Base-by-base conservation (phyloP, 2,113 vertebrate species). In the Enhydra lutris region DNA sequence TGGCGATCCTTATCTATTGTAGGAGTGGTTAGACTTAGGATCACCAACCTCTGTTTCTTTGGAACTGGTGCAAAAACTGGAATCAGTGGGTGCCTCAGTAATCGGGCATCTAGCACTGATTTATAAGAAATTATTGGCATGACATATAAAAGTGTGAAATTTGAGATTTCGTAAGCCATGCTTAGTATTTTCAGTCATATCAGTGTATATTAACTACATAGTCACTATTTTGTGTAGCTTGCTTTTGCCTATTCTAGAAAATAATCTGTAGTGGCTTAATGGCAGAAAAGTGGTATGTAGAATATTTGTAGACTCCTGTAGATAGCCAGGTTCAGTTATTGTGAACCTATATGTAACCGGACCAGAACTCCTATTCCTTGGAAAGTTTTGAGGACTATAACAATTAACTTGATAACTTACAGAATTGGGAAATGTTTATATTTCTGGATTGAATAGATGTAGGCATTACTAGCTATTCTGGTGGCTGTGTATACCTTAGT, bases 301-400 rank as follows among this genome's bases (percentile, higher is more conserved):
- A 95, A 80, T 18, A 50, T 55, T 94, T 86, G 5, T 61, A 31
- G 45, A 83, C 17, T 17, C 34, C 45, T 92, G 42, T 1, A 74
- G 24, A 17, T 63, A 94, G 42, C 14, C 92, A 86, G 42, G 11
- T 97, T 91, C n/a, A 90, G n/a, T 91, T 50, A 29, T 84, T 97
- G 47, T 50, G 42, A 80, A 76, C 65, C 36, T 52, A 3, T 89
- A 61, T 61, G 26, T 24, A 95, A 74, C 39, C 69, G 95, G 57
- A 76, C 26, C 20, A 34, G 87, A 97, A 84, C 0, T 57, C 15
- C 29, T 13, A 81, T 92, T 92, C 10, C 50, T 86, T 95, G 34
- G 67, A 36, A 91, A 81, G 31, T 96, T 95, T 96, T 85, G 79
- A 93, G 50, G n/a, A 82, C 34, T 50, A 26, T 8, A 94, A 63